Percentiles rank a stretch among this genome's conserved stretches.
phyloP scores from a whole-genome alignment of 2,113 vertebrate genomes.

The Smithornis capensis region DNA sequence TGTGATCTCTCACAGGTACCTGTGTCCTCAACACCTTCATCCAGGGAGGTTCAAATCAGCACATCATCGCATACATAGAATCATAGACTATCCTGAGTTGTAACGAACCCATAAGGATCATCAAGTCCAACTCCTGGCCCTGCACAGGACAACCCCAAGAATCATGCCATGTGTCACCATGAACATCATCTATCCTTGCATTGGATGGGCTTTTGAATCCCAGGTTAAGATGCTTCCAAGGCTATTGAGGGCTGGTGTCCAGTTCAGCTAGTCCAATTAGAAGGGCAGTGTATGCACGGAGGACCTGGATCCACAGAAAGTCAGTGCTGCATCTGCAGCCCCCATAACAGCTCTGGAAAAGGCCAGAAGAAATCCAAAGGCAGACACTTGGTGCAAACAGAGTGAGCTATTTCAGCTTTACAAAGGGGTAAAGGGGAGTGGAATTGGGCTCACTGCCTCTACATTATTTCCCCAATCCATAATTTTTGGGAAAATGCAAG shows the following conservation, averaged over 20 bases:
- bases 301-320: background rate
- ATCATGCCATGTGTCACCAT: background rate
- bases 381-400: background rate
- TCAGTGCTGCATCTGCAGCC: background rate
- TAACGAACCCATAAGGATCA: background rate
- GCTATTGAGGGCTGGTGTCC: conserved; percentile 40
- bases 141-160: background rate
- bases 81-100: background rate
- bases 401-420: background rate
- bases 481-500: background rate
- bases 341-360: background rate
- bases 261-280: background rate
- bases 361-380: background rate
- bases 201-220: conserved; percentile 73
- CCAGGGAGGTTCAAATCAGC: conserved; percentile 70
- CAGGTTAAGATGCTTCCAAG: conserved; percentile 62
- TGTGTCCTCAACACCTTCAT: conserved; percentile 69
- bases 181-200: conserved; percentile 53
- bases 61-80: conserved; percentile 46
- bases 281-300: rapidly evolving
- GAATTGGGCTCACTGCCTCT: background rate
- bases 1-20: conserved; percentile 57
- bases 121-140: background rate
- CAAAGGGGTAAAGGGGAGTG: background rate
- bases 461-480: conserved; percentile 4